Evolutionary conservation across 2,113 vertebrate species (phyloP).

Genomic region (Cygnus atratus): DNA sequence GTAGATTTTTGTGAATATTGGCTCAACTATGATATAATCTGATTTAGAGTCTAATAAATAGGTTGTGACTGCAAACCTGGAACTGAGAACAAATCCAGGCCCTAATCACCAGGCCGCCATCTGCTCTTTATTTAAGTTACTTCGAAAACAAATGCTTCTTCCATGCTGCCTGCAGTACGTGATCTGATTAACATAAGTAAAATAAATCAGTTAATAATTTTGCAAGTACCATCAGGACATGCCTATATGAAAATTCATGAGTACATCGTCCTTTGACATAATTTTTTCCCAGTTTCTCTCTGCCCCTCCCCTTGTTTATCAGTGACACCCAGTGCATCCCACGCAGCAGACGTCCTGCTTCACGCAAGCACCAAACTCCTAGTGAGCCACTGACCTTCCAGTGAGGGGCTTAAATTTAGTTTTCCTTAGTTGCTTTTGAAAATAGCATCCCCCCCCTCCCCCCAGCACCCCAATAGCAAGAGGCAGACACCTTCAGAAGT

Average conservation of each 20-base stretch:
- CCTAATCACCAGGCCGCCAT: background rate
- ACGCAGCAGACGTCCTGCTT: background rate
- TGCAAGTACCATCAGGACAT: background rate
- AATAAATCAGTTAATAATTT: conserved; percentile 15
- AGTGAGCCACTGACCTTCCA: rapidly evolving
- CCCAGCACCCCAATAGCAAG: background rate
- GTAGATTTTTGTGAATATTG: background rate
- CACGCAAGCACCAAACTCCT: background rate
- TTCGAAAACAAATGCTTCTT: background rate
- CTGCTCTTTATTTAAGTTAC: conserved; percentile 34
- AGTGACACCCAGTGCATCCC: background rate
- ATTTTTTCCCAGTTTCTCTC: background rate
- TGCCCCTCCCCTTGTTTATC: background rate
- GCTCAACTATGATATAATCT: background rate
- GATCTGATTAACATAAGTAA: background rate
- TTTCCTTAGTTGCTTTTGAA: background rate
- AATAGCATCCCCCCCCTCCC: rapidly evolving
- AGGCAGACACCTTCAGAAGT: background rate
- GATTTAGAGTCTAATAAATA: background rate
- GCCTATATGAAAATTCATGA: background rate
- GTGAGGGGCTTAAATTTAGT: too few relatives aligned
- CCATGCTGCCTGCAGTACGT: background rate
- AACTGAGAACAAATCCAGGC: background rate
- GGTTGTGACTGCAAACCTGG: background rate
- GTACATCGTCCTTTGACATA: background rate